A percentile compares a stretch with the other conserved stretches of the same genome.
Conservation (phyloP, 2,113 vertebrate species). For the Aepyceros melampus region DNA sequence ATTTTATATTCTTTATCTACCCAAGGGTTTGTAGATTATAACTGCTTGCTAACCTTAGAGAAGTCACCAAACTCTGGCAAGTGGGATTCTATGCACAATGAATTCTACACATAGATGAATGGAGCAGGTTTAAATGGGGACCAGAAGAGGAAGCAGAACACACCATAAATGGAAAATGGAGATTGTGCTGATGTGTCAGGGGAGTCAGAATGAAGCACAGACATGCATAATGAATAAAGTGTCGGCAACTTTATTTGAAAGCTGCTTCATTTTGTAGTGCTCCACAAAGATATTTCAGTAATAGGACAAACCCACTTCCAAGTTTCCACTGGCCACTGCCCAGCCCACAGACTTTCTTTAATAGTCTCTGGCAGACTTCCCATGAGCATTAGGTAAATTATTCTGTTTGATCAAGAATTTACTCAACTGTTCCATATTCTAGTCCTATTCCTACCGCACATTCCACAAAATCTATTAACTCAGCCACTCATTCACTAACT, state of each 20-base stretch:
- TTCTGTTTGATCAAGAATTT: background rate
- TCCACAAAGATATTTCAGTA: conserved; percentile 19
- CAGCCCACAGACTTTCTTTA: background rate
- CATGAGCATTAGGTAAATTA: background rate
- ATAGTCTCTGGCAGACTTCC: background rate
- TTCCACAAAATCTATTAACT: background rate
- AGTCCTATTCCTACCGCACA: background rate
- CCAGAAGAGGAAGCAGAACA: background rate
- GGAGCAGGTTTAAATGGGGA: background rate
- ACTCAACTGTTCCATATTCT: background rate
- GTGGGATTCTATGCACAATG: background rate
- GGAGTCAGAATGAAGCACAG: background rate
- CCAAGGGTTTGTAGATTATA: background rate
- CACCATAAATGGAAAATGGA: background rate
- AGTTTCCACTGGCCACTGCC: background rate
- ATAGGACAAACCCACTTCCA: background rate
- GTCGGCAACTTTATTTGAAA: background rate
- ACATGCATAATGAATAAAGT: background rate
- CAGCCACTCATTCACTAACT: background rate
- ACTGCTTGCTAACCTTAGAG: background rate
- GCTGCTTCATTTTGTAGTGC: background rate
- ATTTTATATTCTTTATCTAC: conserved; percentile 9
- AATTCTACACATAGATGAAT: background rate
- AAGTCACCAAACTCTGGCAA: background rate
- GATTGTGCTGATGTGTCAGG: background rate